phyloP scores from a whole-genome alignment of 2,888 invertebrate genomes.

The Chouioia cunea region DNA sequence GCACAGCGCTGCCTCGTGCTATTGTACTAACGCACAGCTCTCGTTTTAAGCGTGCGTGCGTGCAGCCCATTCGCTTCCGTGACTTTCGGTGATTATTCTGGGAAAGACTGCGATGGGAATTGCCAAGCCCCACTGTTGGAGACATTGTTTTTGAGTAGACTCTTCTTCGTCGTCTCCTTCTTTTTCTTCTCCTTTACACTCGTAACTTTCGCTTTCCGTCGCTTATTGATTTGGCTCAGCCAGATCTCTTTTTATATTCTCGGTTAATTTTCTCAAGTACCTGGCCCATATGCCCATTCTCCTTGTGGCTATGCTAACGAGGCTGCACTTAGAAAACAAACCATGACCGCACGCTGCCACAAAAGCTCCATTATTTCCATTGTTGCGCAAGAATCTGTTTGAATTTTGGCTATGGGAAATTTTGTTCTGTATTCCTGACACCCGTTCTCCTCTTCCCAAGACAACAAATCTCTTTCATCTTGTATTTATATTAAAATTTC shows the following conservation, averaged over 20 bases:
- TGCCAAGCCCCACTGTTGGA: not conserved
- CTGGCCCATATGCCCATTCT: not conserved
- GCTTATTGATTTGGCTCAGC: not conserved
- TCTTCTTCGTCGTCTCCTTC: too few species aligned
- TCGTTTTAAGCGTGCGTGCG: conserved; percentile 20
- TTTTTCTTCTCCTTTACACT: too few species aligned
- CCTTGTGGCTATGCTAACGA: conserved; percentile 29
- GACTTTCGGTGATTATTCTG: conserved; percentile 33
- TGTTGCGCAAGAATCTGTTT: conserved; percentile 11
- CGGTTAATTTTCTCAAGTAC: conserved; percentile 6
- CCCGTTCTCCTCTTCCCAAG: not conserved
- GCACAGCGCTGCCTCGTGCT: too few species aligned
- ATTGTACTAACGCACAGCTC: too few species aligned
- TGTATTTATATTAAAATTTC: not conserved
- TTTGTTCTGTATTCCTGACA: too few species aligned
- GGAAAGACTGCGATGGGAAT: conserved; percentile 29
- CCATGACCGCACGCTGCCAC: conserved; percentile 4
- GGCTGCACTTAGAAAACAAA: not conserved
- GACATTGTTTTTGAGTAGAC: too few species aligned
- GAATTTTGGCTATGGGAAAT: conserved; percentile 4
- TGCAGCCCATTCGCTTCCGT: conserved; percentile 21
- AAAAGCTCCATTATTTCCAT: not conserved
- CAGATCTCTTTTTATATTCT: too few species aligned
- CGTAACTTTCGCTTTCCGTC: not conserved
- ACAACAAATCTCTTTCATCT: not conserved